Base-by-base conservation (phyloP, 2,113 vertebrate genomes). In the Otocyon megalotis region DNA sequence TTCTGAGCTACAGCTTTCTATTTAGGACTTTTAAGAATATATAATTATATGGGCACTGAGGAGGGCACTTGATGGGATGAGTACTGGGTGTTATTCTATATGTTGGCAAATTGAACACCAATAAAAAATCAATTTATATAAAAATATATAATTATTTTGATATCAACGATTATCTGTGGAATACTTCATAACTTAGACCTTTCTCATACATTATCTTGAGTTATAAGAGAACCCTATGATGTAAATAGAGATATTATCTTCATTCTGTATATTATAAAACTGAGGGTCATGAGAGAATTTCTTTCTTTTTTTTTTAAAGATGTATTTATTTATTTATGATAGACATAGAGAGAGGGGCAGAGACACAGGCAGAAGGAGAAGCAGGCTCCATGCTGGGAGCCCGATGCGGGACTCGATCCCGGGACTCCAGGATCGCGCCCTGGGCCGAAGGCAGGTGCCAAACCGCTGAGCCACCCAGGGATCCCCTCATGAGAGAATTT, bases 81-180 rank as follows among this genome's bases (percentile, higher is more conserved):
- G 43, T 7, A 43, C 43, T 43, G 43, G 43, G 43, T 43, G 6
- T 43, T 43, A 43, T 43, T 43, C 43, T 43, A 7, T 43, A 43
- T 43, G 43, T 43, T 43, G 43, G 43, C 43, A 43, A 43, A 43
- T 43, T 43, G 43, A 43, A 43, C 6, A 43, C 43, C 43, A 43
- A 43, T 43, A 43, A 43, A 43, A 43, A 43, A 43, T 43, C 43
- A 43, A 43, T 43, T 43, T 69, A 13, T 97, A 10, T 93, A 94
- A 90, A 50, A 93, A 69, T 69, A 13, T 97, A 10, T 91, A 91
- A 43, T 94, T 85, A 89, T 63, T 95, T 93, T 83, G 24, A 65
- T 77, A 89, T 83, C 86, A 94, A 88, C 35, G 95, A 60, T 17
- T 65, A 20, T 88, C 35, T 94, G 22, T 85, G 89, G n/a, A 93